Conservation (phyloP, 2,888 invertebrate genomes). For the Leptopilina drosophilae region DNA sequence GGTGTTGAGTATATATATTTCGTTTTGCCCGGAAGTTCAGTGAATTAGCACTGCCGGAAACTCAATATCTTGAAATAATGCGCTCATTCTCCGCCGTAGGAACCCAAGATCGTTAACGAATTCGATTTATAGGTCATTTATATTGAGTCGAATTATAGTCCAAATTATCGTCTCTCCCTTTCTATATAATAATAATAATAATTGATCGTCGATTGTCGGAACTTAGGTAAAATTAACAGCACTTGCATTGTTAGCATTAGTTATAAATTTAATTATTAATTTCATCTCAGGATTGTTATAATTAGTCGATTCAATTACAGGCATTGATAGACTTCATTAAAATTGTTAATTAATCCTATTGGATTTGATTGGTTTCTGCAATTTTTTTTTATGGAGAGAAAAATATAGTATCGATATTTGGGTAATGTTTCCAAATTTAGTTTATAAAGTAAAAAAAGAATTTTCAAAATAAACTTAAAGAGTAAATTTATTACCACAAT, state of each 20-base stretch:
- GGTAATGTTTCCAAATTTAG: too few relatives aligned
- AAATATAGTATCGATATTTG: too few relatives aligned
- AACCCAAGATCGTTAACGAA: slow-evolving; percentile 29
- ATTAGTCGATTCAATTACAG: too few relatives aligned
- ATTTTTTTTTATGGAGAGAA: too few relatives aligned
- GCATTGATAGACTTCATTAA: not conserved
- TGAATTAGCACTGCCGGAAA: slow-evolving; percentile 32
- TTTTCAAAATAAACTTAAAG: too few relatives aligned
- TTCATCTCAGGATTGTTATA: too few relatives aligned
- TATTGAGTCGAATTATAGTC: slow-evolving; percentile 11
- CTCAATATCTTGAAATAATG: slow-evolving; percentile 41
- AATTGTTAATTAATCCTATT: too few relatives aligned
- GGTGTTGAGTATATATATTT: slow-evolving; percentile 33
- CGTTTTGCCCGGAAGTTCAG: slow-evolving; percentile 30
- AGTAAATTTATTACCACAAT: too few relatives aligned
- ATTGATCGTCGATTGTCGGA: not conserved
- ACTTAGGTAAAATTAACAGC: not conserved
- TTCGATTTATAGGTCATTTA: slow-evolving; percentile 37
- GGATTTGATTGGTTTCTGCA: too few relatives aligned
- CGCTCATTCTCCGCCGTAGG: slow-evolving; percentile 13
- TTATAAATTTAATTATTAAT: too few relatives aligned
- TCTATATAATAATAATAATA: not conserved
- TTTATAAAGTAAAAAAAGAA: too few relatives aligned
- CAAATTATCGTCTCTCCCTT: not conserved
- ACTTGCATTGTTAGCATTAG: too few relatives aligned